phyloP scores from a whole-genome alignment of 2,113 vertebrate species.

The Myrmecophaga tridactyla region DNA sequence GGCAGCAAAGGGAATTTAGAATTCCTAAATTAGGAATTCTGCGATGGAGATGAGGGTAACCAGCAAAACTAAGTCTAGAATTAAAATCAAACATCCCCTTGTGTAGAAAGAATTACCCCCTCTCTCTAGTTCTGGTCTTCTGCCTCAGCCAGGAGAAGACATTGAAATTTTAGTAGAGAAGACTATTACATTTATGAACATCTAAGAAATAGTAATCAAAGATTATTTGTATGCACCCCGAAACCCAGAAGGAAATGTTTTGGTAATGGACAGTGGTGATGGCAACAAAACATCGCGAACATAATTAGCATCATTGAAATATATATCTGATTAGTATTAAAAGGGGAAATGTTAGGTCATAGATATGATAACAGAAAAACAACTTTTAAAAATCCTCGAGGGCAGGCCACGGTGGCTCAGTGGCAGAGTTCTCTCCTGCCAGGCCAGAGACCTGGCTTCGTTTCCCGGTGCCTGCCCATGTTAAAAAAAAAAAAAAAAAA shows the following conservation, averaged over 20 bases:
- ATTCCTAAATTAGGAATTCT: not conserved
- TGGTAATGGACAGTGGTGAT: too few species aligned
- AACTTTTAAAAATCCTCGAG: too few species aligned
- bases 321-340: too few species aligned
- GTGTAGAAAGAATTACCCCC: not conserved
- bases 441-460: too few species aligned
- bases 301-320: too few species aligned
- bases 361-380: too few species aligned
- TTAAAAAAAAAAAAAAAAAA: too few species aligned
- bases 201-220: not conserved
- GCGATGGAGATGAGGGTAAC: not conserved
- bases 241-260: not conserved
- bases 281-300: too few species aligned
- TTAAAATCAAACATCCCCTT: not conserved
- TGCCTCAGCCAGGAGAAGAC: not conserved
- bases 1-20: not conserved
- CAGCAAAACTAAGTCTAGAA: not conserved
- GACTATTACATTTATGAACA: not conserved
- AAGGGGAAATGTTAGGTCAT: too few species aligned
- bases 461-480: too few species aligned
- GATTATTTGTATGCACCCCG: not conserved
- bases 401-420: too few species aligned
- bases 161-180: not conserved
- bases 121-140: not conserved
- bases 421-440: too few species aligned